Percentiles rank a stretch among this genome's conserved stretches.
Evolutionary conservation across 2,797 vertebrate species (phyloP).

Genomic region (Arnoldichthys spilopterus): DNA sequence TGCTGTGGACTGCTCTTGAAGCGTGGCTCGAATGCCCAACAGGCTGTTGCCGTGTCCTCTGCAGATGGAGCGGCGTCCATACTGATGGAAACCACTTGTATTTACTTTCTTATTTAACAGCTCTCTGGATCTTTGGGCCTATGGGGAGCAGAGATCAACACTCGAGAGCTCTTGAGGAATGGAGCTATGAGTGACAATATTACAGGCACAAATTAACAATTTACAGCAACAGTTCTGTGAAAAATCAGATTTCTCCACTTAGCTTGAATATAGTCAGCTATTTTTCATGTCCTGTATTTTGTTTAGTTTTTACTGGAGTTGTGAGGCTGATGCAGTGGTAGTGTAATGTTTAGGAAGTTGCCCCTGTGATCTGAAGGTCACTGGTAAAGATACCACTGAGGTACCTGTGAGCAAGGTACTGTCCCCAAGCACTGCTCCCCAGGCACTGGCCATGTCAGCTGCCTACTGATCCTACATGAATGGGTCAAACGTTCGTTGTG

Average conservation of each 20-base stretch:
- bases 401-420: no score
- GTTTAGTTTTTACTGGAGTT: no score
- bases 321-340: no score
- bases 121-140: slow-evolving; percentile 28
- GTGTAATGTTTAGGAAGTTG: no score
- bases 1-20: slow-evolving; percentile 27
- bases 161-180: slow-evolving; percentile 12
- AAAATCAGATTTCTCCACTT: not conserved
- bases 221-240: not conserved
- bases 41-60: slow-evolving; percentile 10
- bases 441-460: no score
- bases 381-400: no score
- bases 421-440: no score
- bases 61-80: slow-evolving; percentile 21
- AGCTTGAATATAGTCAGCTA: not conserved
- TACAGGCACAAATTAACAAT: slow-evolving; percentile 18
- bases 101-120: slow-evolving; percentile 30
- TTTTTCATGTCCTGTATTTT: not conserved
- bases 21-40: slow-evolving; percentile 45
- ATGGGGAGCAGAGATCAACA: slow-evolving; percentile 9
- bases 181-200: slow-evolving; percentile 19
- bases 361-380: no score
- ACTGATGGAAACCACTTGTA: slow-evolving; percentile 32
- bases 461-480: no score
- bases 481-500: no score